Conservation (phyloP, 2,888 invertebrate species). For the Hydriomena furcata region DNA sequence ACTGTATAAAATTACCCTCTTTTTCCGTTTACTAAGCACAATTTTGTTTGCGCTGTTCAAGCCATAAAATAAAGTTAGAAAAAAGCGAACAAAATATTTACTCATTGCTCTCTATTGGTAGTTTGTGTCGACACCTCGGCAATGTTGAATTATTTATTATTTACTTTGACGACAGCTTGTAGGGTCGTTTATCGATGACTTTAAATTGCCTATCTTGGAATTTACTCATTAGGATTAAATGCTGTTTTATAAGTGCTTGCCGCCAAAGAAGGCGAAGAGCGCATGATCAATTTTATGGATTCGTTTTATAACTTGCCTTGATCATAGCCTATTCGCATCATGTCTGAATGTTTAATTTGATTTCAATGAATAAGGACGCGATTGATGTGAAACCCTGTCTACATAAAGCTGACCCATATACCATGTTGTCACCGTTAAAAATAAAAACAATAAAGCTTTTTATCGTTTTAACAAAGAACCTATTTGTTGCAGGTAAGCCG, state of each 20-base stretch:
- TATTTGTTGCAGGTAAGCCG: constrained; percentile 74
- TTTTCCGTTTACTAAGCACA: not conserved
- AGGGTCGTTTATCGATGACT: constrained; percentile 40
- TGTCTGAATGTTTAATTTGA: no score
- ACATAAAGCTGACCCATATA: not conserved
- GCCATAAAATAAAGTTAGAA: no score
- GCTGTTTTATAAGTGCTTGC: constrained; percentile 10
- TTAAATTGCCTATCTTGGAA: constrained; percentile 27
- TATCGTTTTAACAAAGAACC: constrained; percentile 27
- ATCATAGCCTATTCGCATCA: no score
- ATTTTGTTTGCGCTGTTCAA: no score
- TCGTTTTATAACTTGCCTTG: not conserved
- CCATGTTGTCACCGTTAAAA: not conserved
- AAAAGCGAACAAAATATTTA: no score
- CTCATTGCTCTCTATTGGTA: no score
- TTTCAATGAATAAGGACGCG: no score
- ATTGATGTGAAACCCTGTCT: not conserved
- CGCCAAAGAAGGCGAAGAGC: constrained; percentile 10
- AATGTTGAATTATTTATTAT: constrained; percentile 45
- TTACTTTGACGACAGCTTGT: constrained; percentile 29
- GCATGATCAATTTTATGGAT: constrained; percentile 7
- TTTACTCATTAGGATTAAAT: constrained; percentile 18
- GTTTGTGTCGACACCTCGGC: constrained; percentile 18
- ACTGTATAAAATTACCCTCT: not conserved
- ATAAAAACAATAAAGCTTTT: not conserved